Conservation (phyloP, 2,888 invertebrate genomes). For the Trimorus sp. region DNA sequence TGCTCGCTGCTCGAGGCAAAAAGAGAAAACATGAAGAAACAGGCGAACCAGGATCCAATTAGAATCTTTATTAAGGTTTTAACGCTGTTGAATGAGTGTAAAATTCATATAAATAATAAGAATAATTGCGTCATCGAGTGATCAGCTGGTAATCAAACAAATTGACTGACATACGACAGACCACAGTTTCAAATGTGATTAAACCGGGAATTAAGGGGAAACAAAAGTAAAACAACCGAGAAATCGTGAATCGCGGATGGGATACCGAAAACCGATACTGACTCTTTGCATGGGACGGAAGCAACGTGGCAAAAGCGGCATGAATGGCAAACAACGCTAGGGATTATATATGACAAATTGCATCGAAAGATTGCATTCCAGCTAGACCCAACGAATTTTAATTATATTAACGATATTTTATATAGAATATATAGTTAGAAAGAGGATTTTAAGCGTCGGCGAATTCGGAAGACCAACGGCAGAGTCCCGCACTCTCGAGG, state of each 20-base stretch:
- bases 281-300: slow-evolving; percentile 47
- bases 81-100: slow-evolving; percentile 78
- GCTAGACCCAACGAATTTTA: slow-evolving; percentile 81
- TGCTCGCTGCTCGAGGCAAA: slow-evolving; percentile 83
- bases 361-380: slow-evolving; percentile 81
- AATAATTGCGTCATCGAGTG: slow-evolving; percentile 79
- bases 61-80: slow-evolving; percentile 73
- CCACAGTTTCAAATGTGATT: slow-evolving; percentile 59
- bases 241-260: slow-evolving; percentile 63
- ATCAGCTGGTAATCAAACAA: slow-evolving; percentile 80
- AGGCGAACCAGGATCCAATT: slow-evolving; percentile 80
- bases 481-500: slow-evolving; percentile 78
- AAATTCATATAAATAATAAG: slow-evolving; percentile 80
- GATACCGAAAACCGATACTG: slow-evolving; percentile 50
- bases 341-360: slow-evolving; percentile 67
- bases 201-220: slow-evolving; percentile 3
- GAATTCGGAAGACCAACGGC: slow-evolving; percentile 69
- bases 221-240: slow-evolving; percentile 53
- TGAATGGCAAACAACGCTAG: slow-evolving; percentile 35
- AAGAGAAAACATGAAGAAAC: slow-evolving; percentile 89
- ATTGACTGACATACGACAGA: slow-evolving; percentile 78
- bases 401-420: slow-evolving; percentile 82
- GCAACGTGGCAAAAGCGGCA: slow-evolving; percentile 27
- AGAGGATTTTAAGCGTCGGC: slow-evolving; percentile 79
- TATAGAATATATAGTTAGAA: slow-evolving; percentile 82